Evolutionary conservation across 2,797 vertebrate genomes (phyloP), one percentile per base, ranked within the genome.

Genomic region (Chromobotia macracanthus): DNA sequence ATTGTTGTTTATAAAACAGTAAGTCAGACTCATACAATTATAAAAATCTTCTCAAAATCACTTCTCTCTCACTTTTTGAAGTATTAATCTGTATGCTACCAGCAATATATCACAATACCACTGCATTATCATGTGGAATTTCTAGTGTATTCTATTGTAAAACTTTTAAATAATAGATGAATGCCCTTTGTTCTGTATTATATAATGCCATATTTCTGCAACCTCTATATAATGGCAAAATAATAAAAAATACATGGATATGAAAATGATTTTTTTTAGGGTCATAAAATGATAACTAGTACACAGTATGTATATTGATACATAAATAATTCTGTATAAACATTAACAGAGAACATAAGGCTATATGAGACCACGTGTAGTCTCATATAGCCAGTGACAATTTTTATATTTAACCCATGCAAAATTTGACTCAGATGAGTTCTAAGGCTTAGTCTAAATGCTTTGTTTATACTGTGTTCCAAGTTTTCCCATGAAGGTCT

Each of bases 351-450:
- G 64, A 67, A 3, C 35, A 19, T 3, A 51, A 48, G 53, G 23
- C 23, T 61, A 1, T 38, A 21, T 25, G 55, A 70, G 12, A 44
- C 51, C 5, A 67, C 19, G 35, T 70, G 51, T 66, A 21, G 50
- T n/a, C n/a, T n/a, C n/a, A 76, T 58, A 16, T 48, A 9, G 48
- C 35, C 35, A 46, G 11, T 44, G 60, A 48, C 41, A 50, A 25
- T 13, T 77, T 77, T 19, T 78, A 31, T 76, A 63, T 78, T 78
- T 25, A 53, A 46, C 9, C 44, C 41, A 51, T 68, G 31, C 63
- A 41, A 15, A 53, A 25, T 53, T 9, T 10, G 12, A 31, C 25
- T 77, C 38, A 21, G 11, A 48, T 21, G 35, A n/a, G 58, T 68
- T 51, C 35, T 48, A 23, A 28, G 53, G 41, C 66, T 70, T 3